A percentile compares a stretch with the other conserved stretches of the same genome.
phyloP scores from a whole-genome alignment of 2,888 invertebrate species.

The Timema cristinae region DNA sequence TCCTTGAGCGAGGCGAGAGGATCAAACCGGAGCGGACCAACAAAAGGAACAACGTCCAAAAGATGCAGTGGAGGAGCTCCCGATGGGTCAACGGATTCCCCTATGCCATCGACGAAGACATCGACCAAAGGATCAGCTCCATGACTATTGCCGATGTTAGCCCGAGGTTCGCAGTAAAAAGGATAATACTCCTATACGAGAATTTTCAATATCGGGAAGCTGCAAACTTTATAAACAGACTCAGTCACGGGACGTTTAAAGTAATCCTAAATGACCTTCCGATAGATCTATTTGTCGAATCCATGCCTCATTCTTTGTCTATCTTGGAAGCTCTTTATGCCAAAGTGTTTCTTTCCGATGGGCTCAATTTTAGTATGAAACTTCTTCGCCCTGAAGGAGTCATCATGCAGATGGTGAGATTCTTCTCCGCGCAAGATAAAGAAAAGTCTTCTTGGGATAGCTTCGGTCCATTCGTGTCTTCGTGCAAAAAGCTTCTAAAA shows the following conservation, averaged over 20 bases:
- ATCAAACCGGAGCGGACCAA: conserved; percentile 60
- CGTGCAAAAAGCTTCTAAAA: conserved; percentile 47
- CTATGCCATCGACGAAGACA: conserved; percentile 26
- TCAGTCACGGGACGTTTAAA: conserved; percentile 76
- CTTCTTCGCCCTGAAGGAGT: conserved; percentile 61
- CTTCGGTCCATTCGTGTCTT: conserved; percentile 39
- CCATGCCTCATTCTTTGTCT: conserved; percentile 82
- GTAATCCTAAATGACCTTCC: conserved; percentile 66
- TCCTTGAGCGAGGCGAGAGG: conserved; percentile 62
- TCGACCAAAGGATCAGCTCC: conserved; percentile 37
- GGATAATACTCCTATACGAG: conserved; percentile 75
- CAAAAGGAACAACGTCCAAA: conserved; percentile 47
- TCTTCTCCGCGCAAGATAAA: conserved; percentile 53
- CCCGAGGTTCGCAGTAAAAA: conserved; percentile 49
- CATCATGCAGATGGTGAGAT: conserved; percentile 78
- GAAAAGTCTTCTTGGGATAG: conserved; percentile 37
- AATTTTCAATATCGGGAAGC: conserved; percentile 88
- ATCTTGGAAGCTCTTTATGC: conserved; percentile 77
- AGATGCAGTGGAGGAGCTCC: conserved; percentile 40
- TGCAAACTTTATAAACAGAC: conserved; percentile 73
- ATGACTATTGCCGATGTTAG: conserved; percentile 45
- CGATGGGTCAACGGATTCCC: conserved; percentile 41
- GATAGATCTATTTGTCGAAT: conserved; percentile 81
- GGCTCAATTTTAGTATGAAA: conserved; percentile 44
- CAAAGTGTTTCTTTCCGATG: conserved; percentile 48